phyloP scores from a whole-genome alignment of 2,888 invertebrate species.

The Thereva unica region DNA sequence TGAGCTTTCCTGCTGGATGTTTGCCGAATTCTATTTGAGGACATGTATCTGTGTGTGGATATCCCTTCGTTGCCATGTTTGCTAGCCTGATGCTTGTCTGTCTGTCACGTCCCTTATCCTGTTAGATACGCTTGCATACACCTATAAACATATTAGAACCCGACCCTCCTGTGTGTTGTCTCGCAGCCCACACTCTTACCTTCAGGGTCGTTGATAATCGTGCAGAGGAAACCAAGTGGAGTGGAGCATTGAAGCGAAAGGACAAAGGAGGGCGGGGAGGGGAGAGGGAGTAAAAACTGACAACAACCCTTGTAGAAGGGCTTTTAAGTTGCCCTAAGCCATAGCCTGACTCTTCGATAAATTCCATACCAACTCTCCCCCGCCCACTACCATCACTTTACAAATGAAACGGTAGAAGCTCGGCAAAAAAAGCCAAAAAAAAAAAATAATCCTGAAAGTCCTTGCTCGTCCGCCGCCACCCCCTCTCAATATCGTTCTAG shows the following conservation, averaged over 20 bases:
- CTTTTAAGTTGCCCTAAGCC: conserved; percentile 17
- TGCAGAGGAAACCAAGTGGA: neutral
- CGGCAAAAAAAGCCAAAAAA: neutral
- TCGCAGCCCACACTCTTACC: neutral
- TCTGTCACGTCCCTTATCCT: conserved; percentile 35
- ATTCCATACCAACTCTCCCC: conserved; percentile 12
- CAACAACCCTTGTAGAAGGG: conserved; percentile 12
- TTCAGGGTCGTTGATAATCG: no score
- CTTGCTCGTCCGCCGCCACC: no score
- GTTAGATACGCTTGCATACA: conserved; percentile 35
- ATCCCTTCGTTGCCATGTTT: conserved; percentile 14
- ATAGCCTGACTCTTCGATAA: conserved; percentile 13
- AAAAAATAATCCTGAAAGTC: conserved; percentile 12
- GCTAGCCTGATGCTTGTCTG: conserved; percentile 17
- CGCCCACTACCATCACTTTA: neutral
- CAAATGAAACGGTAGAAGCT: conserved; percentile 19
- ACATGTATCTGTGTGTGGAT: conserved; percentile 25
- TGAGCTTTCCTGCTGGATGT: conserved; percentile 13
- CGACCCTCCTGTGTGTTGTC: neutral
- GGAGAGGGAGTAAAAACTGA: neutral
- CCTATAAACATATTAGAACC: conserved; percentile 29
- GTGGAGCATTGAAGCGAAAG: neutral
- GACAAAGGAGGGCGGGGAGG: neutral
- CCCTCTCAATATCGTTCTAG: neutral
- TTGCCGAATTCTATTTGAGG: conserved; percentile 31